Conservation (phyloP, 1,140 invertebrate species). For the Dolichoris vasculosae region DNA sequence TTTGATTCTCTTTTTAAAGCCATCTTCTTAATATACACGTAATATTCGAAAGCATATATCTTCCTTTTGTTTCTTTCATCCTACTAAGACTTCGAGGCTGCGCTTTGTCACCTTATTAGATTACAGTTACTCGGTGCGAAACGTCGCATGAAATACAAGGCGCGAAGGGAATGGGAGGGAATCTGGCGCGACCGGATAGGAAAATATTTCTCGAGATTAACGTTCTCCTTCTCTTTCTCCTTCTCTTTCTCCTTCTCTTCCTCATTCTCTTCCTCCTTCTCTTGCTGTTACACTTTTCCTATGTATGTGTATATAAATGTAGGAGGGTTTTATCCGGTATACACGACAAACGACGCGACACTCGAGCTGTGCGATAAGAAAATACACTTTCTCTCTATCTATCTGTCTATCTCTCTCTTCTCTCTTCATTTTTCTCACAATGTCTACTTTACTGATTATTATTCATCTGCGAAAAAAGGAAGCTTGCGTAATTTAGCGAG, state of each 20-base stretch:
- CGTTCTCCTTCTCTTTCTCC: neutral
- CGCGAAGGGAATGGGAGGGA: neutral
- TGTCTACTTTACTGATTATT: neutral
- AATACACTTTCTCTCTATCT: neutral
- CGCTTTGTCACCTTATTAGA: conserved; percentile 51
- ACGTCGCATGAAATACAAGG: conserved; percentile 32
- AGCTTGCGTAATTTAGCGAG: conserved; percentile 22
- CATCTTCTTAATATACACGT: neutral
- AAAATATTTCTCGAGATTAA: conserved; percentile 51
- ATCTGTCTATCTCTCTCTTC: neutral
- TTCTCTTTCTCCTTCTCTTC: neutral
- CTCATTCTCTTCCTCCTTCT: neutral
- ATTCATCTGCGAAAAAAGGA: conserved; percentile 32
- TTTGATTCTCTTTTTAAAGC: neutral
- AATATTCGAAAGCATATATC: neutral
- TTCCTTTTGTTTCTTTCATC: conserved; percentile 35
- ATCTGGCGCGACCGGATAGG: conserved; percentile 5
- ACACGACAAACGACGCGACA: neutral
- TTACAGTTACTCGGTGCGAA: conserved; percentile 32
- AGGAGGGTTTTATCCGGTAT: conserved; percentile 30
- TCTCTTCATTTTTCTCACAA: neutral
- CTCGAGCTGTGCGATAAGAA: conserved; percentile 25
- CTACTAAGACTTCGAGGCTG: neutral
- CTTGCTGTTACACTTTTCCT: neutral
- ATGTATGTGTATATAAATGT: neutral